Conservation (phyloP, 2,113 vertebrate species). For the Malurus alboscapulatus region DNA sequence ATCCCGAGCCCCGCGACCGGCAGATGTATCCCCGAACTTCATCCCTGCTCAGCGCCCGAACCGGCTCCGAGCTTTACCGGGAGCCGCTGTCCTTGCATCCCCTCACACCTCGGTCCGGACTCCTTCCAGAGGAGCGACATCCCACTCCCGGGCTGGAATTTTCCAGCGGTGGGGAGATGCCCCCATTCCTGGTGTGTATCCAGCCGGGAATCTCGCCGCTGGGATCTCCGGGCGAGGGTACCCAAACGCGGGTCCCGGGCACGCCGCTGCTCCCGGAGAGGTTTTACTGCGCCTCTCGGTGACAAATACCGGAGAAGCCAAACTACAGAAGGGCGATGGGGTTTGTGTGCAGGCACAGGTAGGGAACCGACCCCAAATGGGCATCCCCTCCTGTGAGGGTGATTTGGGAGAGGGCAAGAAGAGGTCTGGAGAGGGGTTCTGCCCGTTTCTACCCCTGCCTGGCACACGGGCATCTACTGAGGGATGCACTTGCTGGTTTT, state of each 20-base stretch:
- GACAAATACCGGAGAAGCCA: background rate
- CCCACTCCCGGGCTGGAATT: background rate
- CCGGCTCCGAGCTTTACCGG: background rate
- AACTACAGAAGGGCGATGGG: background rate
- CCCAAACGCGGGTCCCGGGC: background rate
- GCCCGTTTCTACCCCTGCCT: background rate
- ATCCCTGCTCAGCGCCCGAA: background rate
- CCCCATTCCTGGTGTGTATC: background rate
- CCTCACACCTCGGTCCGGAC: background rate
- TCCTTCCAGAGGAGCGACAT: background rate
- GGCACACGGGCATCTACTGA: background rate
- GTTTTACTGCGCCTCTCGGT: background rate
- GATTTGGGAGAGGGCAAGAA: background rate
- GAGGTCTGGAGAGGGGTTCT: background rate
- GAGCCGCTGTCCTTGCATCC: background rate
- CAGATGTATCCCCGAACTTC: conserved; percentile 12
- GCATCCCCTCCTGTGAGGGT: background rate
- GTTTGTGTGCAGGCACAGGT: background rate
- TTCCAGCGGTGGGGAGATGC: background rate
- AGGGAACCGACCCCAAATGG: background rate
- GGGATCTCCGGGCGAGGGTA: background rate
- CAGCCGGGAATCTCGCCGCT: background rate
- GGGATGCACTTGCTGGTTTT: background rate
- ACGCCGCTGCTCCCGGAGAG: background rate
- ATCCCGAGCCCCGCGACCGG: background rate